These are phyloP conservation scores for Drosophila repletoides DNA, from an alignment of 1,140 invertebrate genomes.

Conservation along the genomic window DNA sequence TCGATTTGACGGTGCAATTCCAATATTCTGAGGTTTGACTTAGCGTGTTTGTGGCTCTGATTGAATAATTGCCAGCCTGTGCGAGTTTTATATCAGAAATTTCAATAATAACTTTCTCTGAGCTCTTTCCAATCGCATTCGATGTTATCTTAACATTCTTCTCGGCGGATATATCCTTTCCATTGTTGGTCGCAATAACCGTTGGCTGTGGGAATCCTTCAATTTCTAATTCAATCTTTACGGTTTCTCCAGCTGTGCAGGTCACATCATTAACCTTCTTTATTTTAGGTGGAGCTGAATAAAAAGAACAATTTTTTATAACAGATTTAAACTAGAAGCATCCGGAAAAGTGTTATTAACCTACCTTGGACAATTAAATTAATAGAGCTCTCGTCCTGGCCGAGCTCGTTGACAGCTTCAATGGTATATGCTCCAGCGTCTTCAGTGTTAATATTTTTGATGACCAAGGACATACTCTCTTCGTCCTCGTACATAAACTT, in stretches of 20 bases:
- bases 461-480: slow-evolving; percentile 93
- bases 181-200: slow-evolving; percentile 93
- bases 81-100: slow-evolving; percentile 92
- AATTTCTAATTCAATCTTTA: slow-evolving; percentile 90
- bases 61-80: slow-evolving; percentile 96
- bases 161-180: slow-evolving; percentile 87
- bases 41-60: slow-evolving; percentile 94
- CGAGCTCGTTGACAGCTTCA: slow-evolving; percentile 93
- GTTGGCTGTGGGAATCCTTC: slow-evolving; percentile 92
- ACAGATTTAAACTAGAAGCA: neutral
- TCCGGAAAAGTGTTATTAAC: neutral
- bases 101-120: slow-evolving; percentile 87
- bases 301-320: neutral
- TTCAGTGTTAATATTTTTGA: slow-evolving; percentile 92
- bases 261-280: slow-evolving; percentile 89
- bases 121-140: slow-evolving; percentile 83
- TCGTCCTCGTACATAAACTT: slow-evolving; percentile 96
- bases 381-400: slow-evolving; percentile 89
- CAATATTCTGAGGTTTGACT: slow-evolving; percentile 94
- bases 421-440: slow-evolving; percentile 94
- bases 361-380: slow-evolving; percentile 88
- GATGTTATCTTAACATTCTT: slow-evolving; percentile 88
- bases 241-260: slow-evolving; percentile 86
- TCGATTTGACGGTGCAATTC: slow-evolving; percentile 90
- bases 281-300: slow-evolving; percentile 89